These are phyloP conservation scores for Leucoraja ocellata DNA, from an alignment of 2,797 vertebrate species.

Conservation along the genomic window DNA sequence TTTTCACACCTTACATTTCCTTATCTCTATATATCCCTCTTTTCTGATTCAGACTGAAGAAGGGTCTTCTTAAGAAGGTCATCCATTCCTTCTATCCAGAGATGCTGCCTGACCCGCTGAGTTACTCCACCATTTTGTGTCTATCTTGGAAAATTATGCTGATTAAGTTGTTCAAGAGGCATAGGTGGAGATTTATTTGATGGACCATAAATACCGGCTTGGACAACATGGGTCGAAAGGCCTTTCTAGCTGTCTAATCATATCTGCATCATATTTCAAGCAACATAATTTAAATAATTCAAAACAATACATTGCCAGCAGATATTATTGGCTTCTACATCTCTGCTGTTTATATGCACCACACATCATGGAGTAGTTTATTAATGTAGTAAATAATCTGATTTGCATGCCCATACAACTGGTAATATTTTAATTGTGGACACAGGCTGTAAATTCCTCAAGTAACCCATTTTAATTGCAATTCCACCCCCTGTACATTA, in stretches of 20 bases:
- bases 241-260: background rate
- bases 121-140: too few species aligned
- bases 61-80: too few species aligned
- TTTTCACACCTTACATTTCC: too few species aligned
- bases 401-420: background rate
- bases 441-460: background rate
- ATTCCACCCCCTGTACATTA: background rate
- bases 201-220: too few species aligned
- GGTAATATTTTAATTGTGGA: background rate
- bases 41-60: too few species aligned
- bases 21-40: too few species aligned
- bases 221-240: background rate
- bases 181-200: too few species aligned
- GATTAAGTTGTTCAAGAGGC: too few species aligned
- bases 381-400: background rate
- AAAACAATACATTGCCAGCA: background rate
- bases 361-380: background rate
- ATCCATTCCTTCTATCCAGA: too few species aligned
- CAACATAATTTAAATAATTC: background rate
- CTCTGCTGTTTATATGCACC: background rate
- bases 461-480: background rate
- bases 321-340: background rate
- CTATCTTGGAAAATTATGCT: too few species aligned
- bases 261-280: background rate
- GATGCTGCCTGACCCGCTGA: too few species aligned